Percentiles rank a stretch among this genome's conserved stretches.
Conservation (phyloP, 2,888 invertebrate species). For the Tipula helvola region DNA sequence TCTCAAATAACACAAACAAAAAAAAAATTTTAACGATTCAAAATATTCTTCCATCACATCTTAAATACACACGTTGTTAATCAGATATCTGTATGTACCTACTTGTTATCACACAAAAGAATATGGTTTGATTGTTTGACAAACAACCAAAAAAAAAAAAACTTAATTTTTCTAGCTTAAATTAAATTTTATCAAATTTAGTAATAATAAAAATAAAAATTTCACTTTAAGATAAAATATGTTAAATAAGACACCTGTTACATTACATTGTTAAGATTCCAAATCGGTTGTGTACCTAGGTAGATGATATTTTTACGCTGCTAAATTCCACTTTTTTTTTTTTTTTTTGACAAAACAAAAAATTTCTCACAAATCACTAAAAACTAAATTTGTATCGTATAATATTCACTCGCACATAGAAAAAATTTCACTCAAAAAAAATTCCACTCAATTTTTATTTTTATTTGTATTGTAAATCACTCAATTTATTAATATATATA, state of each 20-base stretch:
- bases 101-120: not conserved
- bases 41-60: not conserved
- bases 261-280: not conserved
- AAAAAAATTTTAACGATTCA: no score
- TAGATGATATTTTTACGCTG: not conserved
- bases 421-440: not conserved
- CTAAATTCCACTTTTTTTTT: not conserved
- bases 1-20: not conserved
- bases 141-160: not conserved
- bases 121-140: not conserved
- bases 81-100: not conserved
- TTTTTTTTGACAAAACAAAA: no score
- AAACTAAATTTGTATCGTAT: not conserved
- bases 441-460: not conserved
- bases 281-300: not conserved
- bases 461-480: not conserved
- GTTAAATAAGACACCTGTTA: not conserved
- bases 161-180: not conserved
- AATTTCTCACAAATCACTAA: not conserved
- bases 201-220: not conserved
- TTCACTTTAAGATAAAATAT: not conserved
- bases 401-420: not conserved
- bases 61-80: not conserved
- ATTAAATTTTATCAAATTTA: not conserved
- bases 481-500: not conserved